phyloP scores from a whole-genome alignment of 2,113 vertebrate genomes.

The Corydoras maculifer region DNA sequence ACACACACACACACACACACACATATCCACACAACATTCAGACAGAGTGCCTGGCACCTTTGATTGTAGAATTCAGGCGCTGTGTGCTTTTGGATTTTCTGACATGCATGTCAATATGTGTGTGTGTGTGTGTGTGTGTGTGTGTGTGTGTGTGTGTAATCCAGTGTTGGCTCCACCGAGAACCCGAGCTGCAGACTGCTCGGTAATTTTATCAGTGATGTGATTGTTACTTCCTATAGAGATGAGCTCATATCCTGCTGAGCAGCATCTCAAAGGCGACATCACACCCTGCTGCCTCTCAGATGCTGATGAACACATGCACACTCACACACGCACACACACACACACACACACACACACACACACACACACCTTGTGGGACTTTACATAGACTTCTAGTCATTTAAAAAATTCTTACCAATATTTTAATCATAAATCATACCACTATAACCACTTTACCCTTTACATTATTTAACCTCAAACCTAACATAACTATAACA shows the following conservation, averaged over 20 bases:
- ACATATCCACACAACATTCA: neutral
- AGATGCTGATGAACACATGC: conserved; percentile 1
- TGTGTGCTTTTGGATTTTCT: conserved; percentile 50
- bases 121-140: conserved; percentile 27
- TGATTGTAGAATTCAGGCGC: conserved; percentile 32
- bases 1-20: conserved; percentile 6
- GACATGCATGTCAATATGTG: conserved; percentile 50
- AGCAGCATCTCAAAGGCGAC: conserved; percentile 37
- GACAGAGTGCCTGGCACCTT: conserved; percentile 10
- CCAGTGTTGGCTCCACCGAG: conserved; percentile 26
- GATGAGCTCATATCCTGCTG: conserved; percentile 45
- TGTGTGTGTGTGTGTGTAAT: conserved; percentile 35
- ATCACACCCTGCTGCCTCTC: conserved; percentile 34
- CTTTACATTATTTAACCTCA: no score
- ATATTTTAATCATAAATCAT: no score
- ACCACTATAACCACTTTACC: no score
- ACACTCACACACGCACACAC: neutral
- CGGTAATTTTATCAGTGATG: conserved; percentile 39
- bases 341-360: conserved; percentile 14
- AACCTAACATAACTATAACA: no score
- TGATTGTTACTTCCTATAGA: conserved; percentile 45
- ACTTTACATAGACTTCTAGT: no score
- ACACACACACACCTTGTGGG: neutral
- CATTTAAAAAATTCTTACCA: no score
- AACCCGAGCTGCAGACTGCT: conserved; percentile 23